Evolutionary conservation across 2,888 invertebrate genomes (phyloP), one percentile per base, ranked within the genome.

Genomic region (Hirtodrosophila trivittata): DNA sequence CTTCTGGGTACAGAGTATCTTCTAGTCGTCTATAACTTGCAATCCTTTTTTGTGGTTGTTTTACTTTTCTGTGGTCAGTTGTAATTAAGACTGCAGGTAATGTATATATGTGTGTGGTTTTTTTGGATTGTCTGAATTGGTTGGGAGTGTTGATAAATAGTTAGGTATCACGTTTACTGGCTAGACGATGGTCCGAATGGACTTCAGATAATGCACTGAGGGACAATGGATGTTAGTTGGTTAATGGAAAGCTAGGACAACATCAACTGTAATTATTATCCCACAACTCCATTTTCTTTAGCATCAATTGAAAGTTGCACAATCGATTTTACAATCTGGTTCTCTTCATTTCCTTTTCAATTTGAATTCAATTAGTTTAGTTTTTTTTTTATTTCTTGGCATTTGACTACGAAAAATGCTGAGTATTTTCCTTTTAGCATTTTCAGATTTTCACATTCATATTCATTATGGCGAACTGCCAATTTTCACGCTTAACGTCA

Each of bases 61-160:
- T 28, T 59, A 32, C n/a, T 30, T 14, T 8, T 42, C 2, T 73
- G 73, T 26, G 66, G 67, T 60, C 59, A 47, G 9, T 9, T 59
- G 77, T 73, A 76, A 73, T 73, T 73, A 73, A 71, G 72, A 63
- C 32, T 60, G 47, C 50, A 65, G 43, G 33, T 69, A 6, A 54
- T 41, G 60, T 41, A 21, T 28, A 49, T 59, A n/a, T 28, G 28
- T 28, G 1, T 43, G 5, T 26, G 39, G 7, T 26, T 21, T 43
- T 43, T 43, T 28, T 26, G 49, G 42, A n/a, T 35, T 41, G 37
- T 50, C 38, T 14, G 43, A 39, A 28, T 21, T 21, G 18, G n/a
- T 12, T 46, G 51, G 35, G 25, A 18, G 26, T 46, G 56, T 43
- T 71, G 58, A 50, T 65, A 51, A 69, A 69, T 51, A 57, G 5